Percentiles rank a stretch among this genome's conserved stretches.
phyloP scores from a whole-genome alignment of 1,140 invertebrate genomes.

The Ladona fulva region DNA sequence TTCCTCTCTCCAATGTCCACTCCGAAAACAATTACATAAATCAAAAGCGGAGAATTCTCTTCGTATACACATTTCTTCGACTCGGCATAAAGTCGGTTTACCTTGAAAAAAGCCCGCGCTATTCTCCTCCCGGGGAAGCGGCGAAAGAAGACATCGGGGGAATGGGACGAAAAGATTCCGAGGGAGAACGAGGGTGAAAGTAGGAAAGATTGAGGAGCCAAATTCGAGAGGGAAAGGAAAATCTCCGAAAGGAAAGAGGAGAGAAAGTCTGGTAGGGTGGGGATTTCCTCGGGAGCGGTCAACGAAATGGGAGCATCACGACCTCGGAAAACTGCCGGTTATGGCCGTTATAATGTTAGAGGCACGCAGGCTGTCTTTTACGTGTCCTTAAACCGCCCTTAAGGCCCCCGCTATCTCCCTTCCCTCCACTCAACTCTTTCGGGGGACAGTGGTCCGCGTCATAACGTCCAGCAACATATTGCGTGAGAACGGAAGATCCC shows the following conservation, averaged over 20 bases:
- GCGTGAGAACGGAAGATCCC: background rate
- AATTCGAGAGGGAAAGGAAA: background rate
- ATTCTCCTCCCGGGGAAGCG: too few species aligned
- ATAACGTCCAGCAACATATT: background rate
- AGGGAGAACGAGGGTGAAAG: background rate
- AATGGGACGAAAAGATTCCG: background rate
- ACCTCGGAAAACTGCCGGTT: background rate
- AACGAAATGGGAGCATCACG: background rate
- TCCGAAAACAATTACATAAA: too few species aligned
- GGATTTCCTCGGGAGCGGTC: background rate
- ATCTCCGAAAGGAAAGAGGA: background rate
- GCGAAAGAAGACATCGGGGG: background rate
- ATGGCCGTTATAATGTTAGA: conserved; percentile 6
- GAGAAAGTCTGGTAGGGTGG: background rate
- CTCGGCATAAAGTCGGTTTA: too few species aligned
- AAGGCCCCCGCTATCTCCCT: background rate
- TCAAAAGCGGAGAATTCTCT: too few species aligned
- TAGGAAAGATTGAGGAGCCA: background rate
- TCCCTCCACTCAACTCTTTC: background rate
- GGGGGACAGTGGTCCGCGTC: background rate
- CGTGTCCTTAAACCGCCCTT: background rate
- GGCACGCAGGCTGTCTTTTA: background rate
- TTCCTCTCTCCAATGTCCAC: too few species aligned
- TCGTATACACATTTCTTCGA: too few species aligned
- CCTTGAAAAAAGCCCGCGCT: too few species aligned